Percentiles rank a stretch among this genome's conserved stretches.
phyloP scores from a whole-genome alignment of 2,888 invertebrate genomes.

The Callinectes sapidus region DNA sequence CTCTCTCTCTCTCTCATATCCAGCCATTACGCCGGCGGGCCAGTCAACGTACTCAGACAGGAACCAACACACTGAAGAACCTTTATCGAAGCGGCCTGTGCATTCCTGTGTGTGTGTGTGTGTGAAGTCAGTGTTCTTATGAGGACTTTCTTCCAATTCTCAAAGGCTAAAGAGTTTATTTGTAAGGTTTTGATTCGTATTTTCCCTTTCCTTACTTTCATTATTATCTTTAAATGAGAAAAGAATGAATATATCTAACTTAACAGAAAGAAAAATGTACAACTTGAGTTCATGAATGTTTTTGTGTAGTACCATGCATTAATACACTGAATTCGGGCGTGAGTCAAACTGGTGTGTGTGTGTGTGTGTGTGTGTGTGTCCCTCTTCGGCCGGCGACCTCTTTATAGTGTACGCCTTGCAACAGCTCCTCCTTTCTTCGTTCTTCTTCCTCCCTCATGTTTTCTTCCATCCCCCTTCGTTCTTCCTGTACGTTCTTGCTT shows the following conservation, averaged over 20 bases:
- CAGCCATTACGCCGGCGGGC: not conserved
- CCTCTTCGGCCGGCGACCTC: not conserved
- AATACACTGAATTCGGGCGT: too few relatives aligned
- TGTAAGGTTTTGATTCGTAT: too few relatives aligned
- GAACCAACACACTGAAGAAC: not conserved
- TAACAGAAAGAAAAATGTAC: too few relatives aligned
- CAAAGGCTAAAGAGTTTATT: too few relatives aligned
- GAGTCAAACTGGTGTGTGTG: too few relatives aligned
- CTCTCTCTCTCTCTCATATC: not conserved
- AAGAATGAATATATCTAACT: too few relatives aligned
- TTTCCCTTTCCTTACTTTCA: too few relatives aligned
- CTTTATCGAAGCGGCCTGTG: not conserved
- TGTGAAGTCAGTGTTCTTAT: not conserved
- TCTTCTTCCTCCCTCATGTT: not conserved
- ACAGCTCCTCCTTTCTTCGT: not conserved
- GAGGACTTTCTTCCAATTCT: too few relatives aligned
- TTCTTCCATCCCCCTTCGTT: not conserved
- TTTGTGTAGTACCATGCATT: too few relatives aligned
- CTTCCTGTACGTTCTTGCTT: not conserved
- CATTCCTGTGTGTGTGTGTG: conserved; percentile 1
- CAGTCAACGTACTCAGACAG: not conserved
- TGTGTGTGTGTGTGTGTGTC: not conserved
- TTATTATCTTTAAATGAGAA: too few relatives aligned
- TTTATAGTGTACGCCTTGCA: not conserved
- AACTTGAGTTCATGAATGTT: too few relatives aligned